Conservation (phyloP, 2,888 invertebrate species). For the Melinopterus prodromus region DNA sequence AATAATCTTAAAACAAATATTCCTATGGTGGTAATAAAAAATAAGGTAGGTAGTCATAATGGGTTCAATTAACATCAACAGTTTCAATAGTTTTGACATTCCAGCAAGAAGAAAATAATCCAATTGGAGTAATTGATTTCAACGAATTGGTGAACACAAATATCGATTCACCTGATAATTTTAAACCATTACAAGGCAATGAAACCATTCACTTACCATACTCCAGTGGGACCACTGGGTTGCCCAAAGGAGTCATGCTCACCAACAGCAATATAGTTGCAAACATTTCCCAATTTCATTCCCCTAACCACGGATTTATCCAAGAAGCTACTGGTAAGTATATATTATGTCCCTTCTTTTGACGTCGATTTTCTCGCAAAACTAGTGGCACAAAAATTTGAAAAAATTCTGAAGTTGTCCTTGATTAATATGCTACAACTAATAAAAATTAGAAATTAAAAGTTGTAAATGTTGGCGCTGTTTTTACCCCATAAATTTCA, state of each 20-base stretch:
- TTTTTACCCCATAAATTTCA: too few relatives aligned
- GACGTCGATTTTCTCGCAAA: too few relatives aligned
- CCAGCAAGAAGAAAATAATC: constrained; percentile 60
- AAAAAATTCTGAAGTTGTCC: too few relatives aligned
- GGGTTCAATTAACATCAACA: neutral
- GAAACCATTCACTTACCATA: constrained; percentile 78
- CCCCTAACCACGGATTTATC: constrained; percentile 26
- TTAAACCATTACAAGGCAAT: constrained; percentile 59
- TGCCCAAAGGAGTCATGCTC: constrained; percentile 79
- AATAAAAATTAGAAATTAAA: too few relatives aligned
- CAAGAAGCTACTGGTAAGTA: constrained; percentile 27
- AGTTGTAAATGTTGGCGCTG: too few relatives aligned
- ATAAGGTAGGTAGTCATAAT: constrained; percentile 51
- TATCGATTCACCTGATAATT: constrained; percentile 63
- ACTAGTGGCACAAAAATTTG: too few relatives aligned
- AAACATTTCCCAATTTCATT: constrained; percentile 59
- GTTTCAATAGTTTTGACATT: constrained; percentile 43
- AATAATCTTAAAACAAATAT: constrained; percentile 45
- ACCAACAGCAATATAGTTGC: constrained; percentile 67
- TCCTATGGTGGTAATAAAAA: constrained; percentile 66
- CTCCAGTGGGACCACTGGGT: constrained; percentile 87
- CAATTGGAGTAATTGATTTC: constrained; percentile 68
- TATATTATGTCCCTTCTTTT: too few relatives aligned
- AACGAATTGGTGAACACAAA: constrained; percentile 65
- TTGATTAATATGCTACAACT: too few relatives aligned